A percentile compares a stretch with the other conserved stretches of the same genome.
Conservation (phyloP, 2,797 vertebrate genomes). For the Megaceryle alcyon region DNA sequence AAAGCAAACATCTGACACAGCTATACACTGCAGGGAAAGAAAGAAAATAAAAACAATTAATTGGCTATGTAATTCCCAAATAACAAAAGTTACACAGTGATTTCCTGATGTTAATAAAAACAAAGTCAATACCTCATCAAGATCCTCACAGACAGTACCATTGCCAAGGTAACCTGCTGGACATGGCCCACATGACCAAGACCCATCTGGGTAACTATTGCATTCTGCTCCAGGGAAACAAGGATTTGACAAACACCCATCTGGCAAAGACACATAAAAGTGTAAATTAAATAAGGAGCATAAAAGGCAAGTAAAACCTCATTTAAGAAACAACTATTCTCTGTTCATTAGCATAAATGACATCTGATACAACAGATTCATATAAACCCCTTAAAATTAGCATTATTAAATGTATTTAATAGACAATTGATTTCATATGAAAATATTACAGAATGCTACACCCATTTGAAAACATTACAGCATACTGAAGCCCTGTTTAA, state of each 20-base stretch:
- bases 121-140: conserved; percentile 88
- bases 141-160: conserved; percentile 91
- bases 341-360: not conserved
- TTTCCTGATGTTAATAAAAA: not conserved
- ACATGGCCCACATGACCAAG: conserved; percentile 95
- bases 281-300: not conserved
- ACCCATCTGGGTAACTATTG: conserved; percentile 92
- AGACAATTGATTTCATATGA: not conserved
- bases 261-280: conserved; percentile 72
- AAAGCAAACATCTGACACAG: conserved; percentile 93
- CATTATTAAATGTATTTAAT: not conserved
- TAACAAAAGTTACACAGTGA: not conserved
- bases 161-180: conserved; percentile 93
- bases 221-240: conserved; percentile 94
- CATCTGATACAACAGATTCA: not conserved
- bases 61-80: not conserved
- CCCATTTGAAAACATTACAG: not conserved
- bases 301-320: not conserved
- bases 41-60: not conserved
- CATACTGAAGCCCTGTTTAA: not conserved
- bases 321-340: not conserved
- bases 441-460: not conserved
- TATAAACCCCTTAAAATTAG: not conserved
- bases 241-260: conserved; percentile 95
- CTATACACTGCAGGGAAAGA: conserved; percentile 83